A percentile compares a stretch with the other conserved stretches of the same genome.
Evolutionary conservation across 2,797 vertebrate genomes (phyloP).

Genomic region (Diplodus sargus): DNA sequence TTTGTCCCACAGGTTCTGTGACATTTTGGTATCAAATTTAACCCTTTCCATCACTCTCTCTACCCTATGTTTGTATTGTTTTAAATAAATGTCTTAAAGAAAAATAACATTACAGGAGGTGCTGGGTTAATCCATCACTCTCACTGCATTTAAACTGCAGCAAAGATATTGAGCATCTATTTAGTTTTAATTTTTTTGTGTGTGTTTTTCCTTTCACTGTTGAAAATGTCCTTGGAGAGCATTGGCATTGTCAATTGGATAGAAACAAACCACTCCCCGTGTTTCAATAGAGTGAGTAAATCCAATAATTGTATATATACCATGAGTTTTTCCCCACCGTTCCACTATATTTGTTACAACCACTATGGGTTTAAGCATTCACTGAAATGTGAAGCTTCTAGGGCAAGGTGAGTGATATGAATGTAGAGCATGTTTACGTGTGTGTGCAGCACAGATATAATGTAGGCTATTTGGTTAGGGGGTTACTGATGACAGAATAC

Average conservation of each 20-base stretch:
- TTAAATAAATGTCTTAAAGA: background rate
- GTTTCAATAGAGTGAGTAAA: background rate
- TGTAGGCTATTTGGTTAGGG: conserved; percentile 27
- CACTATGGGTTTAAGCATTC: background rate
- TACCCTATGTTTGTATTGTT: background rate
- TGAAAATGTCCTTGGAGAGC: background rate
- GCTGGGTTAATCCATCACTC: background rate
- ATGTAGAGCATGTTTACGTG: background rate
- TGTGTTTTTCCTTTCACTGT: too few relatives aligned
- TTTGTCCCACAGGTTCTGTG: conserved; percentile 61
- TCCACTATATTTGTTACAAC: background rate
- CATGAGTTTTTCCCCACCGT: background rate
- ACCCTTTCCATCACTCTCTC: conserved; percentile 27
- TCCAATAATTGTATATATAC: background rate
- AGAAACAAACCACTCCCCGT: background rate
- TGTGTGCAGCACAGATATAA: conserved; percentile 20
- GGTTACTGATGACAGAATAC: conserved; percentile 43
- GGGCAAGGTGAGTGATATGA: conserved; percentile 17
- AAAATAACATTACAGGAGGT: background rate
- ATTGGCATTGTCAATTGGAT: too few relatives aligned
- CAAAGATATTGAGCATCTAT: background rate
- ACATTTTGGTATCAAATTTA: conserved; percentile 59
- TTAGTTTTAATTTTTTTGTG: background rate
- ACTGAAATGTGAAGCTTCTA: conserved; percentile 16
- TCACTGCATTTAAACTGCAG: conserved; percentile 3